A percentile compares a stretch with the other conserved stretches of the same genome.
phyloP scores from a whole-genome alignment of 2,797 vertebrate genomes.

The Lophotriccus pileatus region DNA sequence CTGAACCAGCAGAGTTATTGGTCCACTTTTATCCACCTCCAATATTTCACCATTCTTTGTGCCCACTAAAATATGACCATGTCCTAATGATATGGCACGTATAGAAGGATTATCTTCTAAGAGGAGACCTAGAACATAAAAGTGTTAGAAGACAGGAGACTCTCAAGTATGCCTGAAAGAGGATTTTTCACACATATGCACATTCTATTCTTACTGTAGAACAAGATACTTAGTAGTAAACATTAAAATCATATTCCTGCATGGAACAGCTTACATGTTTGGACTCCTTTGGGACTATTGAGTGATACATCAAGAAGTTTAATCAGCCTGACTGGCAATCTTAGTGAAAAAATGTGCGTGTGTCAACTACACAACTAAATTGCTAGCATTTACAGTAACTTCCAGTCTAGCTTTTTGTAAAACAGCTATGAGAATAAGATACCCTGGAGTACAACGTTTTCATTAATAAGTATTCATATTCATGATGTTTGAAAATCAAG shows the following conservation, averaged over 20 bases:
- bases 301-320: not conserved
- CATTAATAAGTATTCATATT: not conserved
- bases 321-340: not conserved
- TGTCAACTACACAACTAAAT: not conserved
- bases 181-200: not conserved
- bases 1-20: conserved; percentile 96
- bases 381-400: not conserved
- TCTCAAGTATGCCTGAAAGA: not conserved
- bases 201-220: not conserved
- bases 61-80: conserved; percentile 96
- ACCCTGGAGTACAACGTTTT: not conserved
- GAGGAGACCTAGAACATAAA: conserved; percentile 85
- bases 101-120: conserved; percentile 99
- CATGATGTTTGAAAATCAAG: not conserved
- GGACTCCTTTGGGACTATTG: not conserved
- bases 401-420: not conserved
- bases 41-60: conserved; percentile 98
- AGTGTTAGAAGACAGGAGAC: not conserved
- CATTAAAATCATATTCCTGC: not conserved
- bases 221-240: not conserved
- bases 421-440: not conserved
- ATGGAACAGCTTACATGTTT: not conserved
- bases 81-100: conserved; percentile 98
- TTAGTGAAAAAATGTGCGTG: not conserved
- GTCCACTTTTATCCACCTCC: conserved; percentile 97